A percentile compares a stretch with the other conserved stretches of the same genome.
Evolutionary conservation across 2,797 vertebrate genomes (phyloP).

Genomic region (Gobionotothen gibberifrons): DNA sequence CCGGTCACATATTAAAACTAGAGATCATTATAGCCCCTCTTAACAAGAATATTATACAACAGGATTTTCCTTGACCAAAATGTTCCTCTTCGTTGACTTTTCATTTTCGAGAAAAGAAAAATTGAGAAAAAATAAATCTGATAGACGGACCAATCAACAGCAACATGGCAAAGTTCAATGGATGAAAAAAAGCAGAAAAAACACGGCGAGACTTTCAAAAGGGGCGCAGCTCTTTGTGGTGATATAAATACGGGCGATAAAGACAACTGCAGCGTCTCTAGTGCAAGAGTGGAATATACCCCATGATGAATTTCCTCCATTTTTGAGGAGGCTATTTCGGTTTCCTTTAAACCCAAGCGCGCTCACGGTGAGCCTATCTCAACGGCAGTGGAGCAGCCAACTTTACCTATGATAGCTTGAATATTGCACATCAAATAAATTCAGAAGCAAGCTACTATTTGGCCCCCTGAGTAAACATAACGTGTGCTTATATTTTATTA

Average conservation of each 20-base stretch:
- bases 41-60: background rate
- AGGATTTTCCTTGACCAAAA: conserved; percentile 3
- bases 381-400: conserved; percentile 31
- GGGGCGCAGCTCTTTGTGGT: conserved; percentile 80
- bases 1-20: conserved; percentile 1
- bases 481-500: conserved; percentile 3
- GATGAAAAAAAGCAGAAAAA: conserved; percentile 21
- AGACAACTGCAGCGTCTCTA: conserved; percentile 82
- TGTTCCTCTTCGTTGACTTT: conserved; percentile 19
- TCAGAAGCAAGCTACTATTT: conserved; percentile 28
- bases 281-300: conserved; percentile 80
- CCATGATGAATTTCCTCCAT: conserved; percentile 73
- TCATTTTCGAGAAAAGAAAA: conserved; percentile 23
- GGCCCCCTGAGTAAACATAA: conserved; percentile 19
- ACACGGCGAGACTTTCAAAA: conserved; percentile 79
- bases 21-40: background rate
- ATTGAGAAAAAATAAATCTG: conserved; percentile 46
- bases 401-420: conserved; percentile 29
- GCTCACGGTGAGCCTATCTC: conserved; percentile 36
- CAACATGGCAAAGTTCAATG: conserved; percentile 85
- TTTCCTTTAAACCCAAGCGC: conserved; percentile 82
- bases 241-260: conserved; percentile 84
- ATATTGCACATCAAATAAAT: conserved; percentile 41
- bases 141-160: conserved; percentile 81
- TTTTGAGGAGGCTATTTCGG: conserved; percentile 77